These are phyloP conservation scores for Stercorarius parasiticus DNA, from an alignment of 2,113 vertebrate genomes.

Conservation along the genomic window DNA sequence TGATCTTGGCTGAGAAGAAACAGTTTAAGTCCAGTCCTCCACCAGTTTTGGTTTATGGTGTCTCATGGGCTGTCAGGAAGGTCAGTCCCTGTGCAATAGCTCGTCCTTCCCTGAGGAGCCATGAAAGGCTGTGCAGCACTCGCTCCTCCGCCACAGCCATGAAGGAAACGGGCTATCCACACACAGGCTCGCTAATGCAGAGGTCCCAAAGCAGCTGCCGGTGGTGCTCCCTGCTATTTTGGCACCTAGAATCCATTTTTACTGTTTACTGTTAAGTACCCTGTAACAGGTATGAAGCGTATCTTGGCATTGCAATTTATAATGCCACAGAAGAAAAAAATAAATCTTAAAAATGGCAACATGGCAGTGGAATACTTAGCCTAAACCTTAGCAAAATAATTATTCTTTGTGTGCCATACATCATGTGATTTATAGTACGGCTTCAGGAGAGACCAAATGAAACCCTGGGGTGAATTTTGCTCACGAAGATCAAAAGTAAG, in stretches of 20 bases:
- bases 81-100: not conserved
- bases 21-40: not conserved
- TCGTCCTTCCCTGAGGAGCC: not conserved
- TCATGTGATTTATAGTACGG: not conserved
- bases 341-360: not conserved
- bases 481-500: conserved; percentile 11
- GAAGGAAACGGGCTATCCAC: not conserved
- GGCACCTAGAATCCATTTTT: not conserved
- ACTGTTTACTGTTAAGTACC: too few species aligned
- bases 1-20: conserved; percentile 37
- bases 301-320: not conserved
- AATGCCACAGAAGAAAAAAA: not conserved
- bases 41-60: conserved; percentile 2
- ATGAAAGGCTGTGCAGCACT: not conserved
- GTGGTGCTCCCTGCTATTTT: not conserved
- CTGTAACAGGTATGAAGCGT: not conserved
- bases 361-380: not conserved
- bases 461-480: not conserved
- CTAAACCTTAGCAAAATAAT: not conserved
- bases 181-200: not conserved
- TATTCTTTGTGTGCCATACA: not conserved
- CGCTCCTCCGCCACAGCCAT: not conserved
- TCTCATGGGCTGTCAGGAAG: not conserved
- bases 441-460: conserved; percentile 2
- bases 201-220: not conserved